Base-by-base conservation (phyloP, 2,797 vertebrate species). In the Catamblyrhynchus diadema region DNA sequence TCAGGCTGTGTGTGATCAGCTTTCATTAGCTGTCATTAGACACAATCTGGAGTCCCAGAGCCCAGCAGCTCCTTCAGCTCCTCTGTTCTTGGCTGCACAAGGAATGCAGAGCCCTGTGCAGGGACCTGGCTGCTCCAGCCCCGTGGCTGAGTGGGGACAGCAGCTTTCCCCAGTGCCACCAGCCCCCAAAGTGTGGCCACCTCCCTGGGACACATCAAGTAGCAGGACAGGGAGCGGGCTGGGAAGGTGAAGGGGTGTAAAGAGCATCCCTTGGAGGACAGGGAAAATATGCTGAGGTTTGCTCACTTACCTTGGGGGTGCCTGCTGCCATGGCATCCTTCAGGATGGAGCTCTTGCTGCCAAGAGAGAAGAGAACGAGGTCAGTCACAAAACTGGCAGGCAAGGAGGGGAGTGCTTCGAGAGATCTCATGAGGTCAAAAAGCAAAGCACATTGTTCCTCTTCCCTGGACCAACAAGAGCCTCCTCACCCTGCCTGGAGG, bases 261-360 rank as follows among this genome's bases (percentile, higher is more conserved):
- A 74, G 10, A 74, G 3, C 56, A 75, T 33, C 50, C 32, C 13
- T n/a, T 3, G 2, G 7, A 2, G 8, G 3, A 18, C 1, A 3
- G n/a, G 2, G 14, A 13, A 54, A 33, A 25, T 4, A 30, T 65
- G 35, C 39, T 0, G 17, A 81, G 39, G 62, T 81, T 73, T 75
- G 35, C 16, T 90, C 19, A 95, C 99, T 99, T 98, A 99, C 99
- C 99, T 99, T 99, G 62, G 99, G 99, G 74, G 99, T 99, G 95
- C 99, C 99, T 16, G 99, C 98, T 94, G 98, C 98, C 97, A 98
- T 98, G 90, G 96, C 97, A 96, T 99, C 99, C 98, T 99, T 99
- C 97, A 98, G 98, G 93, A 98, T 98, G 74, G 98, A 97, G 97
- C 98, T 99, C 98, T 99, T 99, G 98, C 99, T 99, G 98, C 96